Evolutionary conservation across 2,797 vertebrate genomes (phyloP).

Genomic region (Cryptoprocta ferox): DNA sequence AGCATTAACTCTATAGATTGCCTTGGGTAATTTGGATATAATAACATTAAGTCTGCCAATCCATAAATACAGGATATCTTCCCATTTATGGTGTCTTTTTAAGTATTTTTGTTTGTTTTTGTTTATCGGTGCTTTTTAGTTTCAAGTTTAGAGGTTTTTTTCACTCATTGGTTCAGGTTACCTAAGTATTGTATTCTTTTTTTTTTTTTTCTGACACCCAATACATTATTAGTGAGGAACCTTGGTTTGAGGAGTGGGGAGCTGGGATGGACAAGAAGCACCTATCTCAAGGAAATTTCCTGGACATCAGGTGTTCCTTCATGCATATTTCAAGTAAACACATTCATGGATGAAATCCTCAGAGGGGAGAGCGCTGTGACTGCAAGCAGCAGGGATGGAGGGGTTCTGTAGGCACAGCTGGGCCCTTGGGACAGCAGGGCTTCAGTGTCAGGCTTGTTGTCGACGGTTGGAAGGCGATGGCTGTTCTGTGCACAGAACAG

Average conservation of each 20-base stretch:
- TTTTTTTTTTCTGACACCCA: not conserved
- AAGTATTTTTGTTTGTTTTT: not conserved
- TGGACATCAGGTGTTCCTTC: conserved; percentile 88
- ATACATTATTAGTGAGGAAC: conserved; percentile 74
- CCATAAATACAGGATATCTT: not conserved
- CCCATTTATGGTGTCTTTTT: not conserved
- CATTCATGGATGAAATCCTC: conserved; percentile 90
- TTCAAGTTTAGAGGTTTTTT: not conserved
- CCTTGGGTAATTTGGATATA: not conserved
- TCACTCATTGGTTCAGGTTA: not conserved
- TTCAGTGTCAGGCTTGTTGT: conserved; percentile 93
- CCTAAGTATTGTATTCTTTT: not conserved
- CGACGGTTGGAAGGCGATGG: conserved; percentile 91
- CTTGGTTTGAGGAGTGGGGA: not conserved
- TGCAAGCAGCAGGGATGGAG: conserved; percentile 1
- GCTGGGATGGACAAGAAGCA: conserved; percentile 5
- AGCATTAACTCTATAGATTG: not conserved
- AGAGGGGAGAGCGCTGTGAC: conserved; percentile 77
- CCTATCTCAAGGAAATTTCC: conserved; percentile 81
- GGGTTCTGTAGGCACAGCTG: not conserved
- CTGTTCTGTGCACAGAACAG: conserved; percentile 96
- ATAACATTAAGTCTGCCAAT: not conserved
- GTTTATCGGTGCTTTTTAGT: not conserved
- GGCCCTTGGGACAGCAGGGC: conserved; percentile 87
- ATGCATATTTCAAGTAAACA: conserved; percentile 89